These are phyloP conservation scores for Acrobasis consociella DNA, from an alignment of 2,888 invertebrate species.

Conservation along the genomic window DNA sequence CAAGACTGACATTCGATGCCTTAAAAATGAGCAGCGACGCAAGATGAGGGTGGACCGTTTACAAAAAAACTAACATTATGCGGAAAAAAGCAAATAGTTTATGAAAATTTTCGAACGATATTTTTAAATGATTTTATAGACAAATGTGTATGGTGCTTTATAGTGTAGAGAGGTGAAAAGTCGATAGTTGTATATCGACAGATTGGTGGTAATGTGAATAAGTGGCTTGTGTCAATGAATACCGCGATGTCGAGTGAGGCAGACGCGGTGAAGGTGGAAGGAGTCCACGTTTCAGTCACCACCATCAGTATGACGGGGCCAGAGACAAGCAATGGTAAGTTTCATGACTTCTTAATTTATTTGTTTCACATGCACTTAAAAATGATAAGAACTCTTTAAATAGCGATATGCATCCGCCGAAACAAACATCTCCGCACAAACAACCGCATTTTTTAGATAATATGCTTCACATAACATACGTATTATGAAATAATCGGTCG, in stretches of 20 bases:
- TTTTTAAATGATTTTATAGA: constrained; percentile 58
- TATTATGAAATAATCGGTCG: too few species aligned
- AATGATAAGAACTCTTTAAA: not conserved
- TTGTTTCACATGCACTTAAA: not conserved
- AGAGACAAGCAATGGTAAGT: constrained; percentile 82
- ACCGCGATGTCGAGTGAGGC: constrained; percentile 72
- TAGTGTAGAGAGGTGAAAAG: constrained; percentile 63
- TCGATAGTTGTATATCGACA: constrained; percentile 56
- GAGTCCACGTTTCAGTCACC: constrained; percentile 89
- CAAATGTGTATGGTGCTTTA: constrained; percentile 56
- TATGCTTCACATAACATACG: constrained; percentile 14
- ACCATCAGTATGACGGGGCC: constrained; percentile 88
- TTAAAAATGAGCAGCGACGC: constrained; percentile 63
- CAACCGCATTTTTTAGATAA: constrained; percentile 16
- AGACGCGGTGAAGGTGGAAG: constrained; percentile 76
- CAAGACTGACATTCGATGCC: constrained; percentile 72
- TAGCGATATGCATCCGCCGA: constrained; percentile 12
- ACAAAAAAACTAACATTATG: constrained; percentile 57
- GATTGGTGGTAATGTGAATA: constrained; percentile 52
- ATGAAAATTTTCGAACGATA: constrained; percentile 50
- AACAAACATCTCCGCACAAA: constrained; percentile 13
- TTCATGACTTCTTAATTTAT: constrained; percentile 6
- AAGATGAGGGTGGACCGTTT: constrained; percentile 56
- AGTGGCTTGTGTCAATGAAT: constrained; percentile 45
- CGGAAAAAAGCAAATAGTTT: constrained; percentile 50